These are phyloP conservation scores for Kryphioiulus occultus DNA, from an alignment of 2,888 invertebrate genomes.

Conservation along the genomic window DNA sequence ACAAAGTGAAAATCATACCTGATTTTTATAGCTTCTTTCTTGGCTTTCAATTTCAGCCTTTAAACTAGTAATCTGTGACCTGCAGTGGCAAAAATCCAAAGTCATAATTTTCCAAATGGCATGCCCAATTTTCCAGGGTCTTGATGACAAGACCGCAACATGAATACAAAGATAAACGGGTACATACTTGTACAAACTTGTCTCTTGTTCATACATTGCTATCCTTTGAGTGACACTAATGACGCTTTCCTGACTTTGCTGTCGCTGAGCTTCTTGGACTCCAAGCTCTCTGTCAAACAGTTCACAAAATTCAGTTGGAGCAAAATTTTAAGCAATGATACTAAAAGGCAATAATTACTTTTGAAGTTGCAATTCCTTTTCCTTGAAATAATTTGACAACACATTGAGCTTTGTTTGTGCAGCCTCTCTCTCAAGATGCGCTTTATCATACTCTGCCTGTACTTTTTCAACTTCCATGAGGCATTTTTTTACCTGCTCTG, in stretches of 20 bases:
- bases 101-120: neutral
- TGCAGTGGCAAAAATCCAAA: conserved; percentile 54
- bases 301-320: neutral
- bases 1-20: conserved; percentile 62
- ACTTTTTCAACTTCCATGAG: conserved; percentile 52
- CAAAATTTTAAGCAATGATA: neutral
- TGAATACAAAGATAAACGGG: too few relatives aligned
- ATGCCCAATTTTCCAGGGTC: too few relatives aligned
- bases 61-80: conserved; percentile 70
- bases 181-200: conserved; percentile 55
- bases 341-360: conserved; percentile 57
- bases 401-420: conserved; percentile 85
- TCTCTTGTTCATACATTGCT: conserved; percentile 56
- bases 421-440: conserved; percentile 77
- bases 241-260: conserved; percentile 59
- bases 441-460: conserved; percentile 63
- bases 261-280: conserved; percentile 61
- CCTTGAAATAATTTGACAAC: conserved; percentile 87
- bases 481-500: conserved; percentile 33
- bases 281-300: conserved; percentile 74
- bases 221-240: conserved; percentile 55
- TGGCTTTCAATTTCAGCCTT: conserved; percentile 87
- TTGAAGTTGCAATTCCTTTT: conserved; percentile 84
- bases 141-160: too few relatives aligned
- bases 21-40: conserved; percentile 70